These are phyloP conservation scores for Mirza zaza DNA, from an alignment of 2,113 vertebrate genomes.

Conservation along the genomic window DNA sequence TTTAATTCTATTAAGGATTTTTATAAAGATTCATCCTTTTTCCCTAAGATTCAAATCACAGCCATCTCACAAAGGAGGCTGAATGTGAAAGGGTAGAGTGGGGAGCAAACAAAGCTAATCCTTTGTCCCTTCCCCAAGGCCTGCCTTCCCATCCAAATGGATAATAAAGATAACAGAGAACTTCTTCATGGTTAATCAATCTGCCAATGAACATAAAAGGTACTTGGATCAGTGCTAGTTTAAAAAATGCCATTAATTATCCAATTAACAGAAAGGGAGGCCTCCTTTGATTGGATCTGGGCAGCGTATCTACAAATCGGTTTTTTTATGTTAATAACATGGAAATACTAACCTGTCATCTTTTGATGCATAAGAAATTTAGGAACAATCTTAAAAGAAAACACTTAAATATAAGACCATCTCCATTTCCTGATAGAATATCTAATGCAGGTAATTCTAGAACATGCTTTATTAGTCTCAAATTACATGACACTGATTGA, in stretches of 20 bases:
- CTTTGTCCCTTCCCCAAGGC: conserved; percentile 68
- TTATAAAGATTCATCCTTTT: conserved; percentile 65
- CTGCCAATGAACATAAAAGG: conserved; percentile 70
- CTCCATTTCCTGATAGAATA: background rate
- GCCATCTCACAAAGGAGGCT: conserved; percentile 66
- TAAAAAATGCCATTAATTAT: conserved; percentile 71
- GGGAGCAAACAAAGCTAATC: conserved; percentile 70
- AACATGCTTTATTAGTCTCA: background rate
- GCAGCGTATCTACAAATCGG: conserved; percentile 43
- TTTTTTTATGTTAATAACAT: conserved; percentile 53
- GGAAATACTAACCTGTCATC: conserved; percentile 15
- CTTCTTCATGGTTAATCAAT: conserved; percentile 65
- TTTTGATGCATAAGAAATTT: conserved; percentile 48
- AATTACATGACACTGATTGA: background rate
- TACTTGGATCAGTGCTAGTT: conserved; percentile 67
- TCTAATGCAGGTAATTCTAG: conserved; percentile 23
- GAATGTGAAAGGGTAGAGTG: conserved; percentile 54
- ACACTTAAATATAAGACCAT: background rate
- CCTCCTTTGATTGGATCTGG: conserved; percentile 56
- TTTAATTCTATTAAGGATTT: conserved; percentile 74
- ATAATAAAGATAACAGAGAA: conserved; percentile 68
- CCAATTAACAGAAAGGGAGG: conserved; percentile 58
- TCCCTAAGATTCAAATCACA: conserved; percentile 60
- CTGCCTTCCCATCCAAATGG: conserved; percentile 49
- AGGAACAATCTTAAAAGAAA: conserved; percentile 25